Evolutionary conservation across 2,888 invertebrate genomes (phyloP), one percentile per base, ranked within the genome.

Genomic region (Dicyrtomina minuta): DNA sequence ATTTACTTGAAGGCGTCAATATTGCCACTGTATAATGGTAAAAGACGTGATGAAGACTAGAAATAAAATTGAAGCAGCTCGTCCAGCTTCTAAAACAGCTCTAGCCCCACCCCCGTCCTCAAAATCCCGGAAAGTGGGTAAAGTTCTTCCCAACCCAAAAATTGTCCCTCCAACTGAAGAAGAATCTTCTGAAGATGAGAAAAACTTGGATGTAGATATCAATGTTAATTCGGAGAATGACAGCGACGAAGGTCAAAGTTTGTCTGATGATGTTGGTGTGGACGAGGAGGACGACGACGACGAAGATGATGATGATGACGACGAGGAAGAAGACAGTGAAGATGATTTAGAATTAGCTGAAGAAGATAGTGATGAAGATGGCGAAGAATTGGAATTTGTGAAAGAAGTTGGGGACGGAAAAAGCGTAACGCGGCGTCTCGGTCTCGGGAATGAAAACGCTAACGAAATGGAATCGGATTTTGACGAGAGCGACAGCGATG

Each of bases 331-430:
- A 74, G 75, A 78, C 75, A 79, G 80, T 76, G 75, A 76, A 76
- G 80, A 80, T 12, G 61, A 65, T 17, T 66, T 53, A 26, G 68
- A 65, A 65, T 80, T 81, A 72, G 80, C 79, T 53, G 81, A 81
- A 20, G 75, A 79, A 71, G 81, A 81, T 24, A 68, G 67, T 20
- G 74, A 69, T 33, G 71, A 70, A 8, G 24, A 22, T 22, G 53
- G 24, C 5, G 20, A 17, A 53, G 49, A 49, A 49, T n/a, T 12
- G 6, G 49, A 49, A 17, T 8, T n/a, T n/a, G n/a, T n/a, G n/a
- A n/a, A n/a, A n/a, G n/a, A n/a, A n/a, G n/a, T n/a, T n/a, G n/a
- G n/a, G n/a, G n/a, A n/a, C n/a, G n/a, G n/a, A n/a, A n/a, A n/a
- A n/a, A n/a, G n/a, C n/a, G n/a, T n/a, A n/a, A n/a, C n/a, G n/a